These are phyloP conservation scores for Elgonia sp. DNA, from an alignment of 2,888 invertebrate genomes.

Conservation along the genomic window DNA sequence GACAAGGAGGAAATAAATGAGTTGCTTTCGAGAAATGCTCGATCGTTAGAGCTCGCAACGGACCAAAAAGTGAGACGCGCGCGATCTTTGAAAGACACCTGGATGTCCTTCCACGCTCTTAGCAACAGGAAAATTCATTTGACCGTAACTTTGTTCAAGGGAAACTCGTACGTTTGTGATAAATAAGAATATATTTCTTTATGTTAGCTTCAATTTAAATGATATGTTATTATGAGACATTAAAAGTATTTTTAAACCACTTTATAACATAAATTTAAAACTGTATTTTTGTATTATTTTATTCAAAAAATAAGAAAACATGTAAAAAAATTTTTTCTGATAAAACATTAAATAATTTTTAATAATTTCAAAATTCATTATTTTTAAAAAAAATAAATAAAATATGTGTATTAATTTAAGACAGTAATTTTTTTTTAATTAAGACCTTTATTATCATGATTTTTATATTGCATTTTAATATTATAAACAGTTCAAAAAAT, in stretches of 20 bases:
- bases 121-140: conserved; percentile 61
- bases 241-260: not conserved
- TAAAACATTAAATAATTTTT: no score
- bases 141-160: conserved; percentile 61
- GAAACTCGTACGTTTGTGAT: conserved; percentile 32
- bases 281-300: no score
- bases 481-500: no score
- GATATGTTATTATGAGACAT: conserved; percentile 21
- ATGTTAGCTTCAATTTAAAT: conserved; percentile 17
- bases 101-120: conserved; percentile 52
- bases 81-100: conserved; percentile 57
- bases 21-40: conserved; percentile 29
- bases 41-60: conserved; percentile 45
- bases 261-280: not conserved
- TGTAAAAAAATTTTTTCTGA: no score
- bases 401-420: no score
- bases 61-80: conserved; percentile 50
- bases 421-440: no score
- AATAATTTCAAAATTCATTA: no score
- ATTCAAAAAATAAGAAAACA: no score
- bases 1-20: not conserved
- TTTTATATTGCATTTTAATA: no score
- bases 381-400: no score
- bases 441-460: no score
- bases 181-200: conserved; percentile 43